Percentiles rank a stretch among this genome's conserved stretches.
Evolutionary conservation across 2,888 invertebrate genomes (phyloP).

Genomic region (Catotricha subobsoleta): DNA sequence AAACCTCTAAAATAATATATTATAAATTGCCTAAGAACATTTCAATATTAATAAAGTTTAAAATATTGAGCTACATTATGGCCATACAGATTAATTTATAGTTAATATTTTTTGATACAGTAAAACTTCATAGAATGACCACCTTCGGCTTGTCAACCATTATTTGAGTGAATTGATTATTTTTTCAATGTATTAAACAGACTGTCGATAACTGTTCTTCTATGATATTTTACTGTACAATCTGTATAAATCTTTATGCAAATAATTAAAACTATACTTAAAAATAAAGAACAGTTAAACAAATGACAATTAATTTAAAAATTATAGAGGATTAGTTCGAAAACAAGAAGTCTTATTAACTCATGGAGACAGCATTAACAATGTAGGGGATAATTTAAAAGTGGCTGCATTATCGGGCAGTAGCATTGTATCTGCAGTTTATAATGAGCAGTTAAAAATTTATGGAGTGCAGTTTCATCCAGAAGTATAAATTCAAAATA

Average conservation of each 20-base stretch:
- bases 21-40: conserved; percentile 21
- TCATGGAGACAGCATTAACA: conserved; percentile 92
- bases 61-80: conserved; percentile 24
- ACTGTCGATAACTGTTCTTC: too few species aligned
- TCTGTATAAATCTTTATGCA: too few species aligned
- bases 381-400: conserved; percentile 75
- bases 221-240: too few species aligned
- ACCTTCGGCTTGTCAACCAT: too few species aligned
- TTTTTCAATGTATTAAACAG: too few species aligned
- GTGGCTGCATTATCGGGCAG: conserved; percentile 65
- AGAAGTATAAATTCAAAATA: conserved; percentile 42
- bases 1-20: conserved; percentile 22
- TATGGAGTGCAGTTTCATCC: conserved; percentile 99
- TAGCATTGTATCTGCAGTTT: conserved; percentile 72
- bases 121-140: too few species aligned
- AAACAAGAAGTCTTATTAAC: conserved; percentile 83
- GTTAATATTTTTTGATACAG: too few species aligned
- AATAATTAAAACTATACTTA: too few species aligned
- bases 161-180: too few species aligned
- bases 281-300: too few species aligned
- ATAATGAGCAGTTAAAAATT: conserved; percentile 72
- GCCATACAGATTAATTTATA: conserved; percentile 16
- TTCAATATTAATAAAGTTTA: conserved; percentile 15
- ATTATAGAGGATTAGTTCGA: conserved; percentile 61
- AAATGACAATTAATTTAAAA: too few species aligned